Conservation (phyloP, 2,113 vertebrate genomes). For the Phalacrocorax brasilianus region DNA sequence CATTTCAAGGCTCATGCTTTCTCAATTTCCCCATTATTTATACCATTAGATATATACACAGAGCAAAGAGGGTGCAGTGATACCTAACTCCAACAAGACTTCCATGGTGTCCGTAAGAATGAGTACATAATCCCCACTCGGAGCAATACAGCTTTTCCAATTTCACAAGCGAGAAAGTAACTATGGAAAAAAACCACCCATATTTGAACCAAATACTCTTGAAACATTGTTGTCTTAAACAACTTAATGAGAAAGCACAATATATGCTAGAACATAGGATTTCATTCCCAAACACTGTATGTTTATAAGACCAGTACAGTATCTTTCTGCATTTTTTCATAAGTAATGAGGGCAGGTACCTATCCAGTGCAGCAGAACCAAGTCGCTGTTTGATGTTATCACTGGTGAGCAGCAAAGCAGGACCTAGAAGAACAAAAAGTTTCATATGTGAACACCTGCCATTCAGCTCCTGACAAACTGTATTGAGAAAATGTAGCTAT, state of each 20-base stretch:
- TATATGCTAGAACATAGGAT: not conserved
- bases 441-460: not conserved
- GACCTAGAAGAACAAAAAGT: conserved; percentile 74
- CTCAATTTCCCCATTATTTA: not conserved
- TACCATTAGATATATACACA: not conserved
- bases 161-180: not conserved
- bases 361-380: conserved; percentile 91
- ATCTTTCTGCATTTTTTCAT: not conserved
- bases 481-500: accelerated
- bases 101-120: not conserved
- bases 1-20: not conserved
- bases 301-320: accelerated
- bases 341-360: conserved; percentile 54
- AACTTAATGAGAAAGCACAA: not conserved
- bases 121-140: not conserved
- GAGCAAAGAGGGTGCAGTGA: not conserved
- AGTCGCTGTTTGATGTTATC: conserved; percentile 90
- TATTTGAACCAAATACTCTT: not conserved
- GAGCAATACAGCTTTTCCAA: not conserved
- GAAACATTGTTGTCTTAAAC: not conserved
- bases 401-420: conserved; percentile 87
- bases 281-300: not conserved
- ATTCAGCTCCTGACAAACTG: not conserved
- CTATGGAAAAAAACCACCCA: not conserved
- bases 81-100: not conserved